Percentiles rank a stretch among this genome's conserved stretches.
phyloP scores from a whole-genome alignment of 2,797 vertebrate species.

The Pipistrellus pipistrellus region DNA sequence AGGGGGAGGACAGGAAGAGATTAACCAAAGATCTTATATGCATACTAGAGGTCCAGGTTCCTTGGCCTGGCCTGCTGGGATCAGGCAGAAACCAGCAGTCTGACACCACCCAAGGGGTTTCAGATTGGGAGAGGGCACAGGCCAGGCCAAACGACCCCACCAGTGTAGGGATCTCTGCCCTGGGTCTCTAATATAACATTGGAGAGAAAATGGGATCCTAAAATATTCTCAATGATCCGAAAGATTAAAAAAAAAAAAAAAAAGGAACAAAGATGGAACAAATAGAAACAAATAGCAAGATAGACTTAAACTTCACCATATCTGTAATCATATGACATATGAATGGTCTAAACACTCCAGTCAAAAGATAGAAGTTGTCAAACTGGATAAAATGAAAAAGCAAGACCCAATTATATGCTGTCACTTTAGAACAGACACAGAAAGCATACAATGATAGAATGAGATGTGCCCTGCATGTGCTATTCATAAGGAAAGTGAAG shows the following conservation, averaged over 20 bases:
- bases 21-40: too few relatives aligned
- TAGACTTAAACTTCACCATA: background rate
- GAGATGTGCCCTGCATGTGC: background rate
- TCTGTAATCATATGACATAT: background rate
- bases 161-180: too few relatives aligned
- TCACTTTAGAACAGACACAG: background rate
- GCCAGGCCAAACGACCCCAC: too few relatives aligned
- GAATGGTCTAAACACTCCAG: background rate
- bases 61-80: too few relatives aligned
- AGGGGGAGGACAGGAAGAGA: too few relatives aligned
- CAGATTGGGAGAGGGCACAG: too few relatives aligned
- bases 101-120: too few relatives aligned
- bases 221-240: background rate
- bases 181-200: background rate
- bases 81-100: too few relatives aligned
- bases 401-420: background rate
- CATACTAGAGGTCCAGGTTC: too few relatives aligned
- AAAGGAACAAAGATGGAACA: background rate
- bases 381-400: background rate
- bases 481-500: background rate
- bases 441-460: background rate
- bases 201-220: conserved; percentile 10
- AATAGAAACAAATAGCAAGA: background rate
- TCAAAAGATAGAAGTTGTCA: background rate
- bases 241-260: background rate